Evolutionary conservation across 2,797 vertebrate species (phyloP).

Genomic region (Pampus argenteus): DNA sequence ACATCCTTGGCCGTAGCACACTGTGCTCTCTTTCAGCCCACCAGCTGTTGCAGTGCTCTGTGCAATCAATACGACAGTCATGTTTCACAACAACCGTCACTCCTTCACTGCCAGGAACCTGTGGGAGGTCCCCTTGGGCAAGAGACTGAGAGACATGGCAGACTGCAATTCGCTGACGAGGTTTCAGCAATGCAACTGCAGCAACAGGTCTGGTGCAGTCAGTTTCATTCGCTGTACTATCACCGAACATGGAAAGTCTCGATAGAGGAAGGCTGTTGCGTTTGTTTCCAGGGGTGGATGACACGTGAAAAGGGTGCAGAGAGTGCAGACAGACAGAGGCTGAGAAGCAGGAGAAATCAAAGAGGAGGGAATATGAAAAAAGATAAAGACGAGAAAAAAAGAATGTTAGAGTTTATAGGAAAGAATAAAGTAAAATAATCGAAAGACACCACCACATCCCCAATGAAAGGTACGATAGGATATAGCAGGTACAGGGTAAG

Average conservation of each 20-base stretch:
- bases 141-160: conserved; percentile 46
- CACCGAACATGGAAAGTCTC: conserved; percentile 11
- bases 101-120: conserved; percentile 69
- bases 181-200: conserved; percentile 43
- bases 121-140: conserved; percentile 69
- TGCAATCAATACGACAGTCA: conserved; percentile 74
- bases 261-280: conserved; percentile 9
- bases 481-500: not conserved
- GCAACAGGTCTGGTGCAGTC: conserved; percentile 30
- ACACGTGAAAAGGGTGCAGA: conserved; percentile 21
- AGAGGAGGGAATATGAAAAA: conserved; percentile 4
- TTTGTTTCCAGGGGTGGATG: not conserved
- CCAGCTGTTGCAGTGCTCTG: conserved; percentile 71
- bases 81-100: conserved; percentile 77
- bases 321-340: conserved; percentile 1
- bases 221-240: conserved; percentile 38
- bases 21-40: conserved; percentile 65
- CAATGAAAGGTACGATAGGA: not conserved
- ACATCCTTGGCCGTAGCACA: conserved; percentile 47
- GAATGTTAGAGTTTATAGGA: not conserved
- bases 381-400: conserved; percentile 4
- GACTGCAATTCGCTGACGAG: conserved; percentile 47
- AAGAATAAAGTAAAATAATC: not conserved
- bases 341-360: conserved; percentile 8
- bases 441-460: not conserved